Percentiles rank a stretch among this genome's conserved stretches.
Evolutionary conservation across 2,113 vertebrate genomes (phyloP).

Genomic region (Microtus oregoni): DNA sequence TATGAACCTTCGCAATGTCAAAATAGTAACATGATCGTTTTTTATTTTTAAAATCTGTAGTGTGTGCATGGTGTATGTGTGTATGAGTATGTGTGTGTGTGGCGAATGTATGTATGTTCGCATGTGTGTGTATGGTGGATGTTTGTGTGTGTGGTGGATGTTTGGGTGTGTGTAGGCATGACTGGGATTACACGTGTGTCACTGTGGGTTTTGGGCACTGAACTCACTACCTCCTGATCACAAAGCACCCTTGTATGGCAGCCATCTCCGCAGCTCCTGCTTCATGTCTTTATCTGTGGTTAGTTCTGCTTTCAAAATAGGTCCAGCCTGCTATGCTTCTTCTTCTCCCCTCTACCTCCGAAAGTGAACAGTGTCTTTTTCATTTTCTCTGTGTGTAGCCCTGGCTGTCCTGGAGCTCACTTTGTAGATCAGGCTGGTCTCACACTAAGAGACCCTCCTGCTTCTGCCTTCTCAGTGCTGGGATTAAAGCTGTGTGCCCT

Average conservation of each 20-base stretch:
- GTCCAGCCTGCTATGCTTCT: slow-evolving; percentile 59
- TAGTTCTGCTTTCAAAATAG: not conserved
- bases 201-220: not conserved
- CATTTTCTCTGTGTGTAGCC: not conserved
- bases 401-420: not conserved
- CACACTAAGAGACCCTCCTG: not conserved
- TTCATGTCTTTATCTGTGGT: not conserved
- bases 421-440: no score
- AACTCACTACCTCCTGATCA: not conserved
- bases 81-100: no score
- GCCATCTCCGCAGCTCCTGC: not conserved
- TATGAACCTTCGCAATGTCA: slow-evolving; percentile 87
- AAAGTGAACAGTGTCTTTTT: not conserved
- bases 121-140: not conserved
- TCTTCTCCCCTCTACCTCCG: not conserved
- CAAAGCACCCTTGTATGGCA: no score
- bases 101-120: not conserved
- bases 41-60: not conserved
- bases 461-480: not conserved
- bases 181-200: not conserved
- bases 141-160: not conserved
- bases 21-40: slow-evolving; percentile 85
- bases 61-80: not conserved
- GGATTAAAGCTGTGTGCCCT: not conserved
- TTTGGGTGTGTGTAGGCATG: not conserved